Evolutionary conservation across 2,888 invertebrate species (phyloP).

Genomic region (Aethes cnicana): DNA sequence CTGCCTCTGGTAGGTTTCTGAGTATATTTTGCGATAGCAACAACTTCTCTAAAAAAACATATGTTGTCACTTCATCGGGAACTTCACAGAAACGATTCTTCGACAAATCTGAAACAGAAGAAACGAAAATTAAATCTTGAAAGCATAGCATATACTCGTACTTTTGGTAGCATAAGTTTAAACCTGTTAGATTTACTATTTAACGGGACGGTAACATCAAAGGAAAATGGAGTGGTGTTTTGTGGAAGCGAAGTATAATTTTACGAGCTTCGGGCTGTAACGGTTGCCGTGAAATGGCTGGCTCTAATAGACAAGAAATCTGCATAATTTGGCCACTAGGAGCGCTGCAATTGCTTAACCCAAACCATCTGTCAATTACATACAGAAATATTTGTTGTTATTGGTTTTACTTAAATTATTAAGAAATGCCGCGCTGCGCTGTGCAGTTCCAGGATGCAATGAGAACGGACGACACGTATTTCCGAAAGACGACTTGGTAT

Average conservation of each 20-base stretch:
- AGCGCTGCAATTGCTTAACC: no score
- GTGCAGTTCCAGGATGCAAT: no score
- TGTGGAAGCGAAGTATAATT: conserved; percentile 18
- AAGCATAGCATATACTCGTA: conserved; percentile 6
- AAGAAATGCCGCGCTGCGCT: no score
- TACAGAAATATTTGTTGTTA: no score
- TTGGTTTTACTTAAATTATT: no score
- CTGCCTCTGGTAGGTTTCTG: conserved; percentile 91
- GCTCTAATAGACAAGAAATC: no score
- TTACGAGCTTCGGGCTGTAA: conserved; percentile 12
- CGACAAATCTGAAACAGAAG: conserved; percentile 77
- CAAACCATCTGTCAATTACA: no score
- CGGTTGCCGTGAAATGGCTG: conserved; percentile 18
- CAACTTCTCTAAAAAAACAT: conserved; percentile 93
- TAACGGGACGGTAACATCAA: conserved; percentile 14
- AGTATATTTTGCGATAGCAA: conserved; percentile 95
- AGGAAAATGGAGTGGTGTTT: conserved; percentile 13
- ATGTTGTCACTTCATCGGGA: conserved; percentile 94
- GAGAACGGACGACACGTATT: no score
- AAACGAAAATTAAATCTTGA: not conserved
- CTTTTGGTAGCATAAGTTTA: conserved; percentile 12
- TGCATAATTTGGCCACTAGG: no score
- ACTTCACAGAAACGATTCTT: conserved; percentile 90
- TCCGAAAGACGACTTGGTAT: no score
- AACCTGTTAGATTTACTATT: conserved; percentile 21